phyloP scores from a whole-genome alignment of 2,888 invertebrate species.

The Drosophila affinis region DNA sequence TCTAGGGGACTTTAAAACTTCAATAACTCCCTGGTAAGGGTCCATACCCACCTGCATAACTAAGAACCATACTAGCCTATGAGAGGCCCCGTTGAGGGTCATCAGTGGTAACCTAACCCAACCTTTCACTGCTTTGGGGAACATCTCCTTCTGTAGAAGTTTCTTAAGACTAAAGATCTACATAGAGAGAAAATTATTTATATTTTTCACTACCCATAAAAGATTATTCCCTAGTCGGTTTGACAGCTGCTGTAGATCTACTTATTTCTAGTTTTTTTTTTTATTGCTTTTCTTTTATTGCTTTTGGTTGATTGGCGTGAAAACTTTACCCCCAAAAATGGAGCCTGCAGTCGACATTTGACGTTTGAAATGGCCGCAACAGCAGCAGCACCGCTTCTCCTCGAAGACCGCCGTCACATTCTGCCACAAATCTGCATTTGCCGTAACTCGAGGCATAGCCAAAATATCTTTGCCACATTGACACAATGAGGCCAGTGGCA shows the following conservation, averaged over 20 bases:
- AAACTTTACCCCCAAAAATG: constrained; percentile 57
- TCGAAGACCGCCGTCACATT: constrained; percentile 42
- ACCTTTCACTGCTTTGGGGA: too few relatives aligned
- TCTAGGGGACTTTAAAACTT: too few relatives aligned
- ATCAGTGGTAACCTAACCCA: too few relatives aligned
- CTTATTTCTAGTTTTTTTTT: background rate
- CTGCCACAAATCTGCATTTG: constrained; percentile 18
- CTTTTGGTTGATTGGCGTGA: constrained; percentile 37
- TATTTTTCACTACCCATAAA: background rate
- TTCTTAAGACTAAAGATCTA: too few relatives aligned
- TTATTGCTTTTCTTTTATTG: background rate
- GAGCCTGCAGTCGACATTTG: constrained; percentile 68
- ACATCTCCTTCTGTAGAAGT: too few relatives aligned
- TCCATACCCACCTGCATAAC: too few relatives aligned
- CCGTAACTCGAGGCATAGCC: constrained; percentile 19
- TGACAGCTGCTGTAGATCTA: background rate
- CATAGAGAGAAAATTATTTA: too few relatives aligned
- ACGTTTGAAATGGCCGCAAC: constrained; percentile 60
- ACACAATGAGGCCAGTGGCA: constrained; percentile 70
- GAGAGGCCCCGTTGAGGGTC: too few relatives aligned
- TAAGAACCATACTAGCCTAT: too few relatives aligned
- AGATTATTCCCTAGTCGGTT: background rate
- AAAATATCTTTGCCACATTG: constrained; percentile 60
- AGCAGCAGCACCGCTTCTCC: constrained; percentile 19
- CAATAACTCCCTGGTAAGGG: too few relatives aligned